A percentile compares a stretch with the other conserved stretches of the same genome.
Evolutionary conservation across 1,140 invertebrate species (phyloP).

Genomic region (Papilio machaon): DNA sequence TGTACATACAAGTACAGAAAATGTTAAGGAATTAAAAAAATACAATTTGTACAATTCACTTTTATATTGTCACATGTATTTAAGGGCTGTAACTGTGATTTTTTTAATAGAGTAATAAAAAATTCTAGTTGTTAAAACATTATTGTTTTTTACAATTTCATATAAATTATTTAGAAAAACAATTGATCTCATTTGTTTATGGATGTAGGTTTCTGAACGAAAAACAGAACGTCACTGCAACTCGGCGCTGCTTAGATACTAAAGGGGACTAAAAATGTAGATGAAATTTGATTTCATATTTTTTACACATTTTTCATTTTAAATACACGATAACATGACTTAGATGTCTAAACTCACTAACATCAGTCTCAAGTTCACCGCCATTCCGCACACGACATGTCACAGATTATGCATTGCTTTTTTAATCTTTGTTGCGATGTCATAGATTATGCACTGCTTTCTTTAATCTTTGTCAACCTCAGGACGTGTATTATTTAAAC

Average conservation of each 20-base stretch:
- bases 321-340: constrained; percentile 46
- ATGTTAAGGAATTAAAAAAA: background rate
- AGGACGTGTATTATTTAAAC: constrained; percentile 38
- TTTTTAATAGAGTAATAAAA: background rate
- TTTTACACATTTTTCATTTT: constrained; percentile 34
- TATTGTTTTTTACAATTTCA: background rate
- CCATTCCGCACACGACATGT: constrained; percentile 41
- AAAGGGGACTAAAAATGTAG: constrained; percentile 30
- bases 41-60: background rate
- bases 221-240: constrained; percentile 29
- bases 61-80: too few relatives aligned
- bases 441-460: constrained; percentile 43
- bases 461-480: constrained; percentile 33
- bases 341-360: constrained; percentile 56
- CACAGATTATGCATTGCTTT: constrained; percentile 42
- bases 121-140: background rate
- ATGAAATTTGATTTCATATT: constrained; percentile 46
- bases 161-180: background rate
- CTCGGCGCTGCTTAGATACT: constrained; percentile 38
- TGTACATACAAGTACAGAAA: background rate
- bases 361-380: constrained; percentile 57
- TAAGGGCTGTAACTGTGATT: too few relatives aligned
- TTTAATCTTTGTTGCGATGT: constrained; percentile 42
- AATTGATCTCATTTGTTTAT: background rate
- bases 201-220: background rate